Evolutionary conservation across 2,888 invertebrate species (phyloP).

Genomic region (Lycia hirtaria): DNA sequence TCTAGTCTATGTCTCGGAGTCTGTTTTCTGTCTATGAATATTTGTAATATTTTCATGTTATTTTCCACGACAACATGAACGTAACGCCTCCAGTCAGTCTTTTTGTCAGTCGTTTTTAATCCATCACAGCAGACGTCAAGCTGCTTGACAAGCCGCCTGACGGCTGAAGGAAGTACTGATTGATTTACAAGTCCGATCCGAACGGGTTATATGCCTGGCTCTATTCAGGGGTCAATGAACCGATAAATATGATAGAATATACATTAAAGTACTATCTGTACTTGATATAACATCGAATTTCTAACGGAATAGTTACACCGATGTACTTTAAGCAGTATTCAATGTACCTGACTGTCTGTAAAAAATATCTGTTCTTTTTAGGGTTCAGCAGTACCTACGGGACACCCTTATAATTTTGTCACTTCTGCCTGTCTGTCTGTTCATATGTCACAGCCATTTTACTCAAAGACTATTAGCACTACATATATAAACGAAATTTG

Average conservation of each 20-base stretch:
- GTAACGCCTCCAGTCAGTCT: slow-evolving; percentile 26
- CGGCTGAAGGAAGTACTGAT: slow-evolving; percentile 40
- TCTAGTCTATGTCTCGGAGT: too few species aligned
- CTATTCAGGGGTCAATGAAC: slow-evolving; percentile 35
- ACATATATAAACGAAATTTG: too few species aligned
- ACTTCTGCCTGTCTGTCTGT: too few species aligned
- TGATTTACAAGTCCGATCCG: slow-evolving; percentile 43
- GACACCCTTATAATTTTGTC: too few species aligned
- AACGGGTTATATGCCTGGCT: slow-evolving; percentile 40
- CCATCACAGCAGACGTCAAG: slow-evolving; percentile 34
- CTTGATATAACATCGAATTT: too few species aligned
- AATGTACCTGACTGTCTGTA: too few species aligned
- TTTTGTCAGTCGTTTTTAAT: slow-evolving; percentile 32
- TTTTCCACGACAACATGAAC: slow-evolving; percentile 16
- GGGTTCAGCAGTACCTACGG: too few species aligned
- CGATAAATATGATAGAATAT: slow-evolving; percentile 23
- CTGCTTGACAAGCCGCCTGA: slow-evolving; percentile 35
- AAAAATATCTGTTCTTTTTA: too few species aligned
- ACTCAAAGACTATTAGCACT: too few species aligned
- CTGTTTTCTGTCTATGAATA: too few species aligned
- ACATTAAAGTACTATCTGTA: not conserved
- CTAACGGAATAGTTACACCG: not conserved
- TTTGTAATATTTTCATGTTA: not conserved
- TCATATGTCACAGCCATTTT: too few species aligned
- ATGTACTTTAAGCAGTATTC: not conserved